Percentiles rank a stretch among this genome's conserved stretches.
Evolutionary conservation across 2,113 vertebrate genomes (phyloP).

Genomic region (Poecile atricapillus): DNA sequence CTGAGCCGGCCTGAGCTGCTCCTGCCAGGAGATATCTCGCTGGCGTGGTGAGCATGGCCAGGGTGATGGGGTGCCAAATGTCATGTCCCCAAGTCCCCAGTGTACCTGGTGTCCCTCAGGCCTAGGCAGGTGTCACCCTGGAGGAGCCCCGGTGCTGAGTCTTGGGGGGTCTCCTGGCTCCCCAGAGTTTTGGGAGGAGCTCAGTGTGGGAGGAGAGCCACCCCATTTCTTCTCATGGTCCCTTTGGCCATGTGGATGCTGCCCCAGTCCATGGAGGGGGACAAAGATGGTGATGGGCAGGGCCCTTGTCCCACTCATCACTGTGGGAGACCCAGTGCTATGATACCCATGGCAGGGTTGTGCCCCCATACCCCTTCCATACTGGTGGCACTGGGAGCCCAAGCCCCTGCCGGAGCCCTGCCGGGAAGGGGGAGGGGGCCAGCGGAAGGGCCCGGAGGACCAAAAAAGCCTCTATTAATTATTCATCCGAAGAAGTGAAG

Average conservation of each 20-base stretch:
- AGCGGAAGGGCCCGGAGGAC: background rate
- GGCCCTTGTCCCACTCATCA: too few relatives aligned
- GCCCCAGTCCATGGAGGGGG: background rate
- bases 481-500: conserved; percentile 59
- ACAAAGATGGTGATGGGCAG: background rate
- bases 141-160: background rate
- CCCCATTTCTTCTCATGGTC: background rate
- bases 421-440: background rate
- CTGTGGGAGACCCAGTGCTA: background rate
- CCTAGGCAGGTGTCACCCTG: fast-evolving
- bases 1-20: background rate
- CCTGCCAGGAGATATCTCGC: background rate
- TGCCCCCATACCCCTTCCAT: background rate
- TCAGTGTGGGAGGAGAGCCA: background rate
- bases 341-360: background rate
- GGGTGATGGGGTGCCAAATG: fast-evolving
- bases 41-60: background rate
- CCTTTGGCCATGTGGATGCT: fast-evolving
- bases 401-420: fast-evolving
- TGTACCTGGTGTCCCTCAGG: background rate
- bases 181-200: background rate
- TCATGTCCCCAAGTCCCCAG: fast-evolving
- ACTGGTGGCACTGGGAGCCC: background rate
- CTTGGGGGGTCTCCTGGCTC: background rate
- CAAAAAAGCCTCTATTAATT: conserved; percentile 64